phyloP scores from a whole-genome alignment of 2,113 vertebrate species.

The Sprattus sprattus region DNA sequence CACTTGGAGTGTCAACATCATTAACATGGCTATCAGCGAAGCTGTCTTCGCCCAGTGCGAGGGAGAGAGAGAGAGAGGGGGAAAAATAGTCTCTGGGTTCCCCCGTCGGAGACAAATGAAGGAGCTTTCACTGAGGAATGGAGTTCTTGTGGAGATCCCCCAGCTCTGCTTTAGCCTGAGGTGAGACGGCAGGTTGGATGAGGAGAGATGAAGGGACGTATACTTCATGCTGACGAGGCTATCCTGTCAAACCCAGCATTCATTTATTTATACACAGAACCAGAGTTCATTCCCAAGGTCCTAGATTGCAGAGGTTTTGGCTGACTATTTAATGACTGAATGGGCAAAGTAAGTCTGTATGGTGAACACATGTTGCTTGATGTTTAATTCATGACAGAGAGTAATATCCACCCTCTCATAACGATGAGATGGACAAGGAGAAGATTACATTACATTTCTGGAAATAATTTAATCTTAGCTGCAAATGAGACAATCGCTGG shows the following conservation, averaged over 20 bases:
- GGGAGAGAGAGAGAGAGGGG: background rate
- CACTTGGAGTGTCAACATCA: slow-evolving; percentile 76
- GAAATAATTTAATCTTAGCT: background rate
- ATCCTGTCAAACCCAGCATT: background rate
- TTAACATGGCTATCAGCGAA: slow-evolving; percentile 76
- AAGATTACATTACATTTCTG: background rate
- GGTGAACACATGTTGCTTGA: no score
- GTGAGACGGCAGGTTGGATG: background rate
- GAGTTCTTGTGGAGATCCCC: background rate
- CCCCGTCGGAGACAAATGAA: background rate
- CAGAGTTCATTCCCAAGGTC: background rate
- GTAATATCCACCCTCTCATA: background rate
- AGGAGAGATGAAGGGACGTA: background rate
- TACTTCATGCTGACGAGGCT: background rate
- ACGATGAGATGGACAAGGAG: background rate
- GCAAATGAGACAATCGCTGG: background rate
- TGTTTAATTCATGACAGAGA: background rate
- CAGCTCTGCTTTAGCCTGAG: background rate
- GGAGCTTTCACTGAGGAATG: background rate
- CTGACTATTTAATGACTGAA: background rate
- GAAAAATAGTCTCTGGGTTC: background rate
- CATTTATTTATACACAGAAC: background rate
- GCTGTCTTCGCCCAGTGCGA: slow-evolving; percentile 44
- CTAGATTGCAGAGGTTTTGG: background rate
- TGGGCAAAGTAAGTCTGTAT: background rate